Conservation (phyloP, 2,113 vertebrate species). For the Oncorhynchus masou region DNA sequence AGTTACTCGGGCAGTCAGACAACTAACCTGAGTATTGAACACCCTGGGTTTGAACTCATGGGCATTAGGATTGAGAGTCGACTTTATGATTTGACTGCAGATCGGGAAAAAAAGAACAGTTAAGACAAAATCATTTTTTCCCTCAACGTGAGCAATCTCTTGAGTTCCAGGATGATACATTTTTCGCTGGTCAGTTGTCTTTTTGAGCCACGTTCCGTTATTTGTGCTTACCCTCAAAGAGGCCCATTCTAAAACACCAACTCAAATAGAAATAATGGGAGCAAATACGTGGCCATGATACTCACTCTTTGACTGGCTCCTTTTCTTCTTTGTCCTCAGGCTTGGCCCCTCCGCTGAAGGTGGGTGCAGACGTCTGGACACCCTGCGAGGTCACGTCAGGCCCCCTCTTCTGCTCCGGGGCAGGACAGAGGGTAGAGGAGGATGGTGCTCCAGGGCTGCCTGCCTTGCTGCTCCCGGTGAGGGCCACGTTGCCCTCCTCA, state of each 20-base stretch:
- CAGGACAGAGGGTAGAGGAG: constrained; percentile 69
- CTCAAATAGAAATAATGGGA: too few relatives aligned
- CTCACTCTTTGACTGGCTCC: constrained; percentile 86
- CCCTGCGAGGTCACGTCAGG: constrained; percentile 95
- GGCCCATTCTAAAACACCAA: too few relatives aligned
- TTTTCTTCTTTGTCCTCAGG: constrained; percentile 94
- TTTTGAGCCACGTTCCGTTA: too few relatives aligned
- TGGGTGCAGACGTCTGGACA: constrained; percentile 90
- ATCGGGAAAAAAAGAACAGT: background rate
- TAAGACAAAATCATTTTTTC: background rate
- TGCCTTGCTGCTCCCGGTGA: constrained; percentile 81
- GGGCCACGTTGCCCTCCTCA: constrained; percentile 54
- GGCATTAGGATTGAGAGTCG: constrained; percentile 96
- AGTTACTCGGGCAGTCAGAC: too few relatives aligned
- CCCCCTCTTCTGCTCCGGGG: constrained; percentile 84
- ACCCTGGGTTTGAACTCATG: constrained; percentile 97
- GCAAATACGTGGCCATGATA: constrained; percentile 27
- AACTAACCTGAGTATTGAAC: constrained; percentile 87
- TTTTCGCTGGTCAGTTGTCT: too few relatives aligned
- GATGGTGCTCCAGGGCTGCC: constrained; percentile 80
- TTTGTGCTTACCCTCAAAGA: too few relatives aligned
- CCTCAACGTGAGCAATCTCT: too few relatives aligned
- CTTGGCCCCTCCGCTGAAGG: constrained; percentile 79
- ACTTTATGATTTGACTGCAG: constrained; percentile 94
- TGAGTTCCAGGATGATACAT: too few relatives aligned